Evolutionary conservation across 1,140 invertebrate species (phyloP).

Genomic region (Stegodyphus mimosarum): DNA sequence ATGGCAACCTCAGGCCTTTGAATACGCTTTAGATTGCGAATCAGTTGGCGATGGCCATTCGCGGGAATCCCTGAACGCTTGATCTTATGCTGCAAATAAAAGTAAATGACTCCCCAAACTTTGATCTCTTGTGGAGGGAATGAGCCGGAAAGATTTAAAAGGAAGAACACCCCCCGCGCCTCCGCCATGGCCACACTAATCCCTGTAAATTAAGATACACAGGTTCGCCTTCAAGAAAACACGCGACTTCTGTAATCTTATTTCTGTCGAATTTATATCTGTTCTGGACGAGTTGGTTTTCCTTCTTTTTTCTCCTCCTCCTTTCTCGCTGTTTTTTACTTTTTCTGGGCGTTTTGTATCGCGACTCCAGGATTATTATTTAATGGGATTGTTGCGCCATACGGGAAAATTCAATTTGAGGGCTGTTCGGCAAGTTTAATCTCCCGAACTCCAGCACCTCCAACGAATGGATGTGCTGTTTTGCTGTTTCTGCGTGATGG

Average conservation of each 20-base stretch:
- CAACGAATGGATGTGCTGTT: too few species aligned
- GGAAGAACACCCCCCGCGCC: background rate
- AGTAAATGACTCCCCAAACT: constrained; percentile 22
- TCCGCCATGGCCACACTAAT: constrained; percentile 4
- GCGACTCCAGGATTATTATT: constrained; percentile 29
- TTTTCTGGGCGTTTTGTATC: background rate
- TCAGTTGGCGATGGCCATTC: too few species aligned
- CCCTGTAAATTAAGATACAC: constrained; percentile 55
- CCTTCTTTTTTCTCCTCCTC: background rate
- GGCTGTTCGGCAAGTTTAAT: background rate
- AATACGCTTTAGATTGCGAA: too few species aligned
- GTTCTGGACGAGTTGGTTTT: background rate
- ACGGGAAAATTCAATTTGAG: constrained; percentile 20
- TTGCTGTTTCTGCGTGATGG: too few species aligned
- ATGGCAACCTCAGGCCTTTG: too few species aligned
- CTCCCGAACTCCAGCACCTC: background rate
- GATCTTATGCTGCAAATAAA: constrained; percentile 45
- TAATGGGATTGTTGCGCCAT: constrained; percentile 31
- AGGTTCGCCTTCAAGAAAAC: constrained; percentile 28
- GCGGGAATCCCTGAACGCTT: constrained; percentile 17
- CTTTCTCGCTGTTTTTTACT: background rate
- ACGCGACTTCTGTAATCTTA: constrained; percentile 28
- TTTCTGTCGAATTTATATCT: constrained; percentile 2
- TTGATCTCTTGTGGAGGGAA: constrained; percentile 29
- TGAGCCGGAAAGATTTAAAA: constrained; percentile 50